Conservation (phyloP, 2,113 vertebrate genomes). For the Cochlearius cochlearius region DNA sequence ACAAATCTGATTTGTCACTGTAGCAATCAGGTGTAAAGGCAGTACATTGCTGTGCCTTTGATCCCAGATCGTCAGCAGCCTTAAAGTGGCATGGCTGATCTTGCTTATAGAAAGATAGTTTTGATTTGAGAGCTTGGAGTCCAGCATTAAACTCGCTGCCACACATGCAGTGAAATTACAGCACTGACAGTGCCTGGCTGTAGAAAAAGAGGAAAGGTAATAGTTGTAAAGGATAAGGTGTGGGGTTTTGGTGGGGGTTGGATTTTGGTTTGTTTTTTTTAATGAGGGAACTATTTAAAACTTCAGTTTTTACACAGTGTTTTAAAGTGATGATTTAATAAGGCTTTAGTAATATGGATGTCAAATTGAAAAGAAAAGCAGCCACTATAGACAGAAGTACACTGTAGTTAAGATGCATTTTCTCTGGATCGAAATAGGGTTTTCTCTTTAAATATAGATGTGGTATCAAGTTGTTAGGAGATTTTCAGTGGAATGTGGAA, state of each 20-base stretch:
- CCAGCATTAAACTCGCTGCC: neutral
- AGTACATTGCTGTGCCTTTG: neutral
- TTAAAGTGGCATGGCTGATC: neutral
- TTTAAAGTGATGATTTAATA: neutral
- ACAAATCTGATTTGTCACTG: neutral
- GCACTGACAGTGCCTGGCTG: neutral
- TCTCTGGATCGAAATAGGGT: neutral
- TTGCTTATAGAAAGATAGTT: neutral
- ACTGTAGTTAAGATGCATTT: neutral
- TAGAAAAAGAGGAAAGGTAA: neutral
- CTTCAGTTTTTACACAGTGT: neutral
- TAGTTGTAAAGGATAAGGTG: neutral
- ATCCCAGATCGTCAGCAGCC: neutral
- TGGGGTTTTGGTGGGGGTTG: neutral
- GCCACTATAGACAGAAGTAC: neutral
- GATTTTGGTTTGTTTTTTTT: neutral
- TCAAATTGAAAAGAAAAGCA: neutral
- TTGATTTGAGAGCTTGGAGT: neutral
- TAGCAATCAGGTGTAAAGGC: neutral
- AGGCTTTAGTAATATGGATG: neutral
- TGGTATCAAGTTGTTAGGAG: neutral
- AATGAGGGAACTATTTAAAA: neutral
- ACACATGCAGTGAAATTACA: neutral
- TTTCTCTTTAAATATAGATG: neutral
- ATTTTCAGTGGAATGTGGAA: neutral